Base-by-base conservation (phyloP, 2,888 invertebrate species). In the Athalia circularis region DNA sequence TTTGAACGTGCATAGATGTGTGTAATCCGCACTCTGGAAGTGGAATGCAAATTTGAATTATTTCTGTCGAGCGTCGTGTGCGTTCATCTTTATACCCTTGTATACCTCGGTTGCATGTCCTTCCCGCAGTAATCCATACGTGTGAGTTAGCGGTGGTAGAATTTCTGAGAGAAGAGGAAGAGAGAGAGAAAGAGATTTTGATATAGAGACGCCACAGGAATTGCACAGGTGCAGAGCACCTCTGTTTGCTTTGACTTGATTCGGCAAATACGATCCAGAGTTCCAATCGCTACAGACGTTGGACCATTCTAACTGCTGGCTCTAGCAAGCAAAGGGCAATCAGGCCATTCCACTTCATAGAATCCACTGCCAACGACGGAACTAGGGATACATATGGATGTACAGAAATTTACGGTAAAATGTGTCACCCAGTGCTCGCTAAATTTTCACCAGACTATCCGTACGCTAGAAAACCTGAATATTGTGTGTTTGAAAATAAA, bases 241-340 rank as follows among this genome's bases (percentile, higher is more conserved):
- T 72, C 72, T 72, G 72, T 72, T 72, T 72, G 59, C 72, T 72
- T 72, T 59, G 59, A 59, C 45, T 59, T 72, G 72, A 72, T 72
- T 72, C 72, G 52, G 72, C 72, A 72, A 72, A 72, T 72, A 72
- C 72, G 13, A 52, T 48, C 59, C 72, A 47, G 57, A 59, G 52
- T 52, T 72, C 47, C 72, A 72, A 67, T 72, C 59, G 72, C 45
- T 13, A 72, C 57, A 72, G 72, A 59, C 29, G 13, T 52, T 47
- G 72, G 72, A 72, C 72, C 47, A 47, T 72, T 59, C 72, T 29
- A 29, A 29, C 29, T 29, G 29, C 29, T 29, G 29, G 59, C 47
- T 72, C 13, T 45, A 70, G 45, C 57, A 13, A 72, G 72, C 57
- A 59, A 57, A 72, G 72, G 59, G 57, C 59, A 72, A 72, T 72